Evolutionary conservation across 2,797 vertebrate species (phyloP).

Genomic region (Masticophis lateralis): DNA sequence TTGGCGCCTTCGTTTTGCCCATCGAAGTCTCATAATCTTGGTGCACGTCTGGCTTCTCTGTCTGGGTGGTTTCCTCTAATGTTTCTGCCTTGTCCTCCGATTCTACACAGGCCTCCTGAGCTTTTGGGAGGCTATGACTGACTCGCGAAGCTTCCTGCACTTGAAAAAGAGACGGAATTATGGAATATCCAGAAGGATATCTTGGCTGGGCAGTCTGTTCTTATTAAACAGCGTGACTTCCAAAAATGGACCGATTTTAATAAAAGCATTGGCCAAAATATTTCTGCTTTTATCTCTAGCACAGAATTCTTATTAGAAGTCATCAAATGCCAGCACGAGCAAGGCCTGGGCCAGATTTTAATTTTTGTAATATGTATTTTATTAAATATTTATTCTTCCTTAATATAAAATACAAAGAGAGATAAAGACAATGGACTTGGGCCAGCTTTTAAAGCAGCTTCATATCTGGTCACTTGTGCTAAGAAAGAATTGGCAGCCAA

Average conservation of each 20-base stretch:
- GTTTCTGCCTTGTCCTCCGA: constrained; percentile 33
- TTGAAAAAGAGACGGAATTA: constrained; percentile 19
- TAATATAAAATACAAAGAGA: background rate
- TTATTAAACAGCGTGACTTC: background rate
- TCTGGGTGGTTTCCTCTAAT: constrained; percentile 38
- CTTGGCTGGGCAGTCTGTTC: background rate
- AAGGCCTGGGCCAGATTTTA: background rate
- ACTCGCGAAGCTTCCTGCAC: constrained; percentile 47
- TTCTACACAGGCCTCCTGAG: constrained; percentile 6
- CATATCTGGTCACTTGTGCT: background rate
- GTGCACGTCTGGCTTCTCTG: constrained; percentile 12
- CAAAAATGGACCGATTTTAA: background rate
- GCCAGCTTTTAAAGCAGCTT: background rate
- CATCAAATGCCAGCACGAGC: background rate
- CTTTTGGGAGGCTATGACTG: constrained; percentile 38
- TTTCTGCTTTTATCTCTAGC: background rate
- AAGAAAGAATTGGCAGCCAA: background rate
- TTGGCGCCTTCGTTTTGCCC: constrained; percentile 47
- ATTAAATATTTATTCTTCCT: background rate
- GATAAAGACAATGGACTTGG: background rate
- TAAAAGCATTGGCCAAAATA: background rate
- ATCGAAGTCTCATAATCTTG: constrained; percentile 51
- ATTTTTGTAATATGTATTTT: background rate
- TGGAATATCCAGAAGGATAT: constrained; percentile 24
- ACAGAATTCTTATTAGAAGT: no score